Conservation (phyloP, 2,797 vertebrate genomes). For the Oryzias sinensis region DNA sequence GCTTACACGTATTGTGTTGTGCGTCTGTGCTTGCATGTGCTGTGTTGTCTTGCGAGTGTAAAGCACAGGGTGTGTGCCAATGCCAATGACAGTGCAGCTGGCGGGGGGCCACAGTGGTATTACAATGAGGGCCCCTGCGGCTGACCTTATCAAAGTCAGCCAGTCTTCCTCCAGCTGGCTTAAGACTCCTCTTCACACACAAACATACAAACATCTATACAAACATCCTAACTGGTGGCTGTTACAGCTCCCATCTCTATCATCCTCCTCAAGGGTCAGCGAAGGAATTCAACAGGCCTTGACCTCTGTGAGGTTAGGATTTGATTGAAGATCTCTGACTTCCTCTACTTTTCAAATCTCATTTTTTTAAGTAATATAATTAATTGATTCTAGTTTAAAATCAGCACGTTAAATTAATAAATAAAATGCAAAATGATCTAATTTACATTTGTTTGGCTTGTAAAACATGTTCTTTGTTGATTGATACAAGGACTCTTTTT, state of each 20-base stretch:
- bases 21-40: slow-evolving; percentile 8
- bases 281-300: slow-evolving; percentile 34
- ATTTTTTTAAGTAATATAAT: slow-evolving; percentile 24
- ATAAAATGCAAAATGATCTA: too few species aligned
- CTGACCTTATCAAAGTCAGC: slow-evolving; percentile 74
- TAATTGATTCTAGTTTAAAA: not conserved
- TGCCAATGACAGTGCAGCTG: slow-evolving; percentile 57
- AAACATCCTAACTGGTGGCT: slow-evolving; percentile 28
- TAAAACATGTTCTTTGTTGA: slow-evolving; percentile 15
- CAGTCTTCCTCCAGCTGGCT: slow-evolving; percentile 66
- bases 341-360: not conserved
- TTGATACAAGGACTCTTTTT: slow-evolving; percentile 50
- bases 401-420: too few species aligned
- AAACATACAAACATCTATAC: slow-evolving; percentile 31
- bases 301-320: slow-evolving; percentile 1
- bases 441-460: too few species aligned
- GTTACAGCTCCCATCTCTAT: slow-evolving; percentile 47
- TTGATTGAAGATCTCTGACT: not conserved
- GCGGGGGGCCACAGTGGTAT: slow-evolving; percentile 55
- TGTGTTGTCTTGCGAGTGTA: slow-evolving; percentile 36
- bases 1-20: slow-evolving; percentile 19
- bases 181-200: slow-evolving; percentile 31
- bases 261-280: slow-evolving; percentile 12
- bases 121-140: slow-evolving; percentile 61
- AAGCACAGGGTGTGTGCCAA: slow-evolving; percentile 45